Conservation (phyloP, 1,140 invertebrate species). For the Brachionus koreanus region DNA sequence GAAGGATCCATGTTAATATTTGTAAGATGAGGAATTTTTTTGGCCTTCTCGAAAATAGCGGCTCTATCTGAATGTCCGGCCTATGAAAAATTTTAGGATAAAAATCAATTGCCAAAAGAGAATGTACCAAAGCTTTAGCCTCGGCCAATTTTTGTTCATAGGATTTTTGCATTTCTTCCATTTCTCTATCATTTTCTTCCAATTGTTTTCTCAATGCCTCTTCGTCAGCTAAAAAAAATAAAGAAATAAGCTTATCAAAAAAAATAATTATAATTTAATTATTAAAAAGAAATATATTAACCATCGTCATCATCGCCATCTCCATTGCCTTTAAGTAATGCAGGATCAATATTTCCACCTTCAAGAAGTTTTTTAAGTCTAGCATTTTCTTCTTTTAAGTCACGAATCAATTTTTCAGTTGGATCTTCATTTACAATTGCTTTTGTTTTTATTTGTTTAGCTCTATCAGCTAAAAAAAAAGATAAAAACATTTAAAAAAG, state of each 20-base stretch:
- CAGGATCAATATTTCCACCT: constrained; percentile 51
- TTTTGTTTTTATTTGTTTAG: constrained; percentile 65
- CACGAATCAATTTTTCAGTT: constrained; percentile 63
- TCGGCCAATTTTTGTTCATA: constrained; percentile 62
- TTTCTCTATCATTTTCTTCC: constrained; percentile 62
- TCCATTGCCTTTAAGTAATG: constrained; percentile 49
- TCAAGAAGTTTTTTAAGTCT: constrained; percentile 55
- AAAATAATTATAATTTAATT: too few relatives aligned
- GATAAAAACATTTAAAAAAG: constrained; percentile 10
- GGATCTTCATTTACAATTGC: constrained; percentile 65
- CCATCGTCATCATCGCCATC: constrained; percentile 48
- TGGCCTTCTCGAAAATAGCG: constrained; percentile 59
- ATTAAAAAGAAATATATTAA: too few relatives aligned
- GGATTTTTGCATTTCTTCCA: constrained; percentile 62
- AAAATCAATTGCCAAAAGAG: background rate
- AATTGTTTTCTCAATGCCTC: constrained; percentile 60
- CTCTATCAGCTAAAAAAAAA: constrained; percentile 64
- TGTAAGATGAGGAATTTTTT: constrained; percentile 62
- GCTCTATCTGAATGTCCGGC: constrained; percentile 46
- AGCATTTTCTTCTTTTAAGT: constrained; percentile 59
- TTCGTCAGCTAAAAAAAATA: constrained; percentile 62
- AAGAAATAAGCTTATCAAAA: too few relatives aligned
- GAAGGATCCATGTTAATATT: constrained; percentile 66
- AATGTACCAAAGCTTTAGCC: constrained; percentile 49
- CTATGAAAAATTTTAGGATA: background rate